Percentiles rank a stretch among this genome's conserved stretches.
These are phyloP conservation scores for Ciconia maguari DNA, from an alignment of 2,113 vertebrate species.

Conservation along the genomic window DNA sequence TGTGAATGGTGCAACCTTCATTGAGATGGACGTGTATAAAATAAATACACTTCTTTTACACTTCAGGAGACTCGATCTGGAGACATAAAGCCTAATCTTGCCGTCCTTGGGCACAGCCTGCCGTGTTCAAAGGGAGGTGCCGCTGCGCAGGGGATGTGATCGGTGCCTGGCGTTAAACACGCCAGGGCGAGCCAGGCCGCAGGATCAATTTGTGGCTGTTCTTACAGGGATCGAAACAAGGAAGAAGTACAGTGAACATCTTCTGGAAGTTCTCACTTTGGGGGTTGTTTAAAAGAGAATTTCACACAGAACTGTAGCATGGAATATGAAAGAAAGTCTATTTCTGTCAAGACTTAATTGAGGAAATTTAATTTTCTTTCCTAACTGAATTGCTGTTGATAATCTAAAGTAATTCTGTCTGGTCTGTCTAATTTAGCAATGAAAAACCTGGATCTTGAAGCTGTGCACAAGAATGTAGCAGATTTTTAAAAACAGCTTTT, in stretches of 20 bases:
- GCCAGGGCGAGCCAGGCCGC: accelerated
- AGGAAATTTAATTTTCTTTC: slow-evolving; percentile 64
- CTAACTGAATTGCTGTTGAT: slow-evolving; percentile 41
- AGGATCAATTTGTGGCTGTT: background rate
- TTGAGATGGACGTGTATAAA: background rate
- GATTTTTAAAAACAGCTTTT: slow-evolving; percentile 33
- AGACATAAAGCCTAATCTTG: accelerated
- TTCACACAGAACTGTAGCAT: background rate
- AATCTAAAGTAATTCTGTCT: slow-evolving; percentile 57
- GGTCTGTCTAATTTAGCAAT: slow-evolving; percentile 35
- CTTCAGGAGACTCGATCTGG: background rate
- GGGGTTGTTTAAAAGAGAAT: background rate
- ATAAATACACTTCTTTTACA: background rate
- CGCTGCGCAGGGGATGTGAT: background rate
- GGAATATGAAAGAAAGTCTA: background rate
- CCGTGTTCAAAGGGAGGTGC: background rate
- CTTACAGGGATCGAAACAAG: background rate
- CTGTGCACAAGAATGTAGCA: slow-evolving; percentile 4
- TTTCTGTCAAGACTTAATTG: slow-evolving; percentile 47
- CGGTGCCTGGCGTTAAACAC: background rate
- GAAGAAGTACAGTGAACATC: background rate
- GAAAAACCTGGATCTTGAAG: slow-evolving; percentile 18
- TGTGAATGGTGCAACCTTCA: background rate
- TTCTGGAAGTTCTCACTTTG: background rate
- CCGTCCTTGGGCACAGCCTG: accelerated